Evolutionary conservation across 2,113 vertebrate genomes (phyloP).

Genomic region (Macrotus californicus): DNA sequence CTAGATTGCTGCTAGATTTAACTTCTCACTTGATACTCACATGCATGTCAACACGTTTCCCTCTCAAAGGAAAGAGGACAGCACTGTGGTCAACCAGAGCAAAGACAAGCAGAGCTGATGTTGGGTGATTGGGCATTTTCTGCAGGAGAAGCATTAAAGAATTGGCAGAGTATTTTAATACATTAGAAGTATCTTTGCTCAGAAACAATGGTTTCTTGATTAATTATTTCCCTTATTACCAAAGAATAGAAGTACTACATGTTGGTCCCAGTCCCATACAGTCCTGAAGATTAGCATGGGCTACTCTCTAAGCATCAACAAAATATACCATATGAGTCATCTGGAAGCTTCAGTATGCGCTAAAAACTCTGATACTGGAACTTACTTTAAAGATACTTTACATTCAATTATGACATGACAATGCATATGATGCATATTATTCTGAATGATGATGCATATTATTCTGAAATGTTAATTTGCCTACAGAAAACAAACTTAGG

Average conservation of each 20-base stretch:
- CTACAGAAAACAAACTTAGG: background rate
- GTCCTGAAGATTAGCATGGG: background rate
- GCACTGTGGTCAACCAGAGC: background rate
- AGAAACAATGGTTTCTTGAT: background rate
- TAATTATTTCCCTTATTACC: background rate
- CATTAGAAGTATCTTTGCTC: background rate
- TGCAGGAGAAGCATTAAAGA: background rate
- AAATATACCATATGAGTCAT: background rate
- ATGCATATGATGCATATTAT: background rate
- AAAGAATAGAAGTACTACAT: background rate
- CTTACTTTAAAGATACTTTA: background rate
- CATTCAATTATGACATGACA: background rate
- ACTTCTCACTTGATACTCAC: background rate
- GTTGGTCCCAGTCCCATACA: background rate
- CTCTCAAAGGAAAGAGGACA: background rate
- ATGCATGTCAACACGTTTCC: background rate
- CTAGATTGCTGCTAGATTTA: background rate
- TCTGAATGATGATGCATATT: background rate
- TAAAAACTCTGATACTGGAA: background rate
- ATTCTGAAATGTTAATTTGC: constrained; percentile 9
- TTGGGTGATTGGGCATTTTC: background rate
- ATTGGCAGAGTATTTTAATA: background rate
- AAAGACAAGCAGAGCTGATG: background rate
- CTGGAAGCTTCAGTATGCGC: background rate
- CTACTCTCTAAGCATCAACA: background rate